These are phyloP conservation scores for Plectropomus leopardus DNA, from an alignment of 2,113 vertebrate genomes.

Conservation along the genomic window DNA sequence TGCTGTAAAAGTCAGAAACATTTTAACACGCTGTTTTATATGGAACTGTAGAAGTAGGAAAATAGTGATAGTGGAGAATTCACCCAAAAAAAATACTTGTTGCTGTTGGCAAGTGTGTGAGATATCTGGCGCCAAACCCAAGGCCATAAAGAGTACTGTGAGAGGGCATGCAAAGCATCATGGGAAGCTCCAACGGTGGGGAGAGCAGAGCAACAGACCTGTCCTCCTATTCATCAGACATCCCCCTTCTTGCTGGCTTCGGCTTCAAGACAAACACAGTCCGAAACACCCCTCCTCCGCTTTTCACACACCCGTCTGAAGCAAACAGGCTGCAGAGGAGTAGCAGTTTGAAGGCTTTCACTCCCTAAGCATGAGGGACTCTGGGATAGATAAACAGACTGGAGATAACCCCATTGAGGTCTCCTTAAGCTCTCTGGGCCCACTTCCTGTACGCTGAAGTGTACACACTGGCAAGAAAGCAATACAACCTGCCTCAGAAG, in stretches of 20 bases:
- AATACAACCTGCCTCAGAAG: slow-evolving; percentile 30
- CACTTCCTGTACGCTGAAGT: slow-evolving; percentile 53
- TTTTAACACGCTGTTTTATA: slow-evolving; percentile 36
- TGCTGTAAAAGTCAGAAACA: slow-evolving; percentile 31
- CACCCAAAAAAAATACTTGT: slow-evolving; percentile 37
- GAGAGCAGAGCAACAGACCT: slow-evolving; percentile 70
- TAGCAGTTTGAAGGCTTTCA: slow-evolving; percentile 53
- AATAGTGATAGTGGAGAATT: slow-evolving; percentile 55
- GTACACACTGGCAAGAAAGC: slow-evolving; percentile 53
- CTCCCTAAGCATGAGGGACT: slow-evolving; percentile 54
- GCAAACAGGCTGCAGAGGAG: slow-evolving; percentile 65
- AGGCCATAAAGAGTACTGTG: slow-evolving; percentile 75
- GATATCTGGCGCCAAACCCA: slow-evolving; percentile 69
- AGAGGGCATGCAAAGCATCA: slow-evolving; percentile 76
- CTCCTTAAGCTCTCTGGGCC: slow-evolving; percentile 36
- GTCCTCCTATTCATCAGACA: slow-evolving; percentile 76
- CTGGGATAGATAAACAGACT: slow-evolving; percentile 68
- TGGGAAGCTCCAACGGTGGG: slow-evolving; percentile 74
- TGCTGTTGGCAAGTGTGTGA: slow-evolving; percentile 75
- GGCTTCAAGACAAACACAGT: slow-evolving; percentile 52
- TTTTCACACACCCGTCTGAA: slow-evolving; percentile 78
- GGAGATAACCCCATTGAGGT: slow-evolving; percentile 70
- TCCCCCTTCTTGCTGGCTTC: slow-evolving; percentile 29
- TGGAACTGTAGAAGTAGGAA: slow-evolving; percentile 40
- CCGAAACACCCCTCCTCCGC: slow-evolving; percentile 77